Percentiles rank a stretch among this genome's conserved stretches.
Conservation (phyloP, 2,797 vertebrate genomes). For the Rhadinocentrus ornatus region DNA sequence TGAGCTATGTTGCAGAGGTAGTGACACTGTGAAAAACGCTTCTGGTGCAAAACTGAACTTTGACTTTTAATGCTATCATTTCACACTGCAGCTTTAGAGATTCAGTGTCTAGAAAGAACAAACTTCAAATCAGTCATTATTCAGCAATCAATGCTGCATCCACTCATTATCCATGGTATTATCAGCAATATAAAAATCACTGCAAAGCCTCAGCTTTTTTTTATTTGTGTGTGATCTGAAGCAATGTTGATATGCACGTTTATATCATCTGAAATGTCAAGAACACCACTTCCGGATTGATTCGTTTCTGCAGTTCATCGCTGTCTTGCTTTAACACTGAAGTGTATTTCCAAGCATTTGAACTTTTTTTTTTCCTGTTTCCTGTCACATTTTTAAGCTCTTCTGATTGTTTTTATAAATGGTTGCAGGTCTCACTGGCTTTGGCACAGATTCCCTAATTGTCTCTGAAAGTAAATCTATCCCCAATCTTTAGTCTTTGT, state of each 20-base stretch:
- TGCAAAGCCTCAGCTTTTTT: not conserved
- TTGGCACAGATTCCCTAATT: constrained; percentile 33
- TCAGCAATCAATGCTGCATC: not conserved
- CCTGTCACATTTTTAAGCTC: not conserved
- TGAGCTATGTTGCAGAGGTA: not conserved
- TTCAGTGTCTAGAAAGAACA: not conserved
- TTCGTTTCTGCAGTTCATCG: not conserved
- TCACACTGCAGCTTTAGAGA: not conserved
- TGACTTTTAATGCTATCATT: not conserved
- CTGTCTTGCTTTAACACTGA: not conserved
- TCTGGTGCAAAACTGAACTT: not conserved
- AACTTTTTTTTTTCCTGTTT: not conserved
- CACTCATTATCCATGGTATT: not conserved
- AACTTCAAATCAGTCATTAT: not conserved
- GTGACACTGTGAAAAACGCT: not conserved
- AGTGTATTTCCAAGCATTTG: not conserved
- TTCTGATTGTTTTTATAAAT: not conserved
- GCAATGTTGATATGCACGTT: not conserved
- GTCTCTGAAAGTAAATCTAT: constrained; percentile 38
- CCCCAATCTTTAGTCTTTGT: constrained; percentile 56
- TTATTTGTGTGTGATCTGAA: not conserved
- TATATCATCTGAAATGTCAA: not conserved
- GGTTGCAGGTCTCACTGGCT: constrained; percentile 29
- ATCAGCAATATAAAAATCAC: not conserved
- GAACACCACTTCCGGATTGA: not conserved